Evolutionary conservation across 2,797 vertebrate species (phyloP), one percentile per base, ranked within the genome.

Genomic region (Labroides dimidiatus): DNA sequence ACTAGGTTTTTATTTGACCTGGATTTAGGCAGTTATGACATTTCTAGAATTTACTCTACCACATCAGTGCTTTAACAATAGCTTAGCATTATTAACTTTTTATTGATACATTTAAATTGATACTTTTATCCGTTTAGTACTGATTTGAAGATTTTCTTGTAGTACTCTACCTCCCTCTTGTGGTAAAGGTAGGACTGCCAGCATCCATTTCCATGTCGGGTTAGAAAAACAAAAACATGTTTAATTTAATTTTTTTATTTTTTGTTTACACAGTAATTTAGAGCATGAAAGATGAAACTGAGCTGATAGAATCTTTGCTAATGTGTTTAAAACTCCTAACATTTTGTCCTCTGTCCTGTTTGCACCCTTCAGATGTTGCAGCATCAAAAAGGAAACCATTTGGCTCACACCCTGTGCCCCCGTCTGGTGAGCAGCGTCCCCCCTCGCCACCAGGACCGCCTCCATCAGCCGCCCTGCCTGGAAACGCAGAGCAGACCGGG

Each of bases 371-470:
- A 94, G 93, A 95, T 89, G 92, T 86, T 72, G 91, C 89, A 75
- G 61, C 93, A 89, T 92, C 95, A 89, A 94, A 94, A 78, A 94
- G 91, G 93, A 96, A 96, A 47, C 92, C 76, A 9, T 23, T 47
- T 10, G 92, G 86, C 82, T 84, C 67, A 41, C 84, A 92, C 88
- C 94, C 92, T 74, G 90, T 89, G 80, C 87, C 93, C 91, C 92
- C 93, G 68, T 91, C 95, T 83, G 89, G 89, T 66, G 95, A 96
- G 86, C 95, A 93, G 89, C 95, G 94, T 75, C 96, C 95, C 45
- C 95, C 94, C 4, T 96, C 96, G 58, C 96, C 95, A 20, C 95
- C 94, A 0, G 95, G 95, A 77, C 94, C 95, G 0, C 96, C 95
- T 33, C 95, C 94, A 0, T 78, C 93, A 33, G 85, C 90, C 23